Conservation (phyloP, 1,140 invertebrate genomes). For the Drosophila nebulosa region DNA sequence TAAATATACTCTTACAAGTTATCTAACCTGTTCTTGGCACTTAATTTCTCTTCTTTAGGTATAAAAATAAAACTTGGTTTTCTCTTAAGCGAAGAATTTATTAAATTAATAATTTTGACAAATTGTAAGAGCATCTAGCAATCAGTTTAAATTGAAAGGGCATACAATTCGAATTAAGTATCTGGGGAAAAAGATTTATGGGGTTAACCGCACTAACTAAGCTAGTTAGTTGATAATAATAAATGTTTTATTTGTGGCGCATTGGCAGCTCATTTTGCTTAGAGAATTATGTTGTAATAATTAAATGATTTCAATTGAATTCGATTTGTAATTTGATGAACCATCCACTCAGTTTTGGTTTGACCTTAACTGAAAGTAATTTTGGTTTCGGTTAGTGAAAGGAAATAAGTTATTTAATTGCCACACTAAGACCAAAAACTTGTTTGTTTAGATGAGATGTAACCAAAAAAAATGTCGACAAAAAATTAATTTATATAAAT, state of each 20-base stretch:
- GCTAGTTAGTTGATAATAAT: neutral
- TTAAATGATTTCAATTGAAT: neutral
- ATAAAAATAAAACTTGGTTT: too few relatives aligned
- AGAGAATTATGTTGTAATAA: neutral
- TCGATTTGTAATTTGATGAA: neutral
- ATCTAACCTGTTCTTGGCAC: too few relatives aligned
- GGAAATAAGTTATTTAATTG: constrained; percentile 1
- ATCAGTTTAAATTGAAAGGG: too few relatives aligned
- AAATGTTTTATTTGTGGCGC: neutral
- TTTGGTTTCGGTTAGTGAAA: neutral
- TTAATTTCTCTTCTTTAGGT: too few relatives aligned
- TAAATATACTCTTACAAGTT: too few relatives aligned
- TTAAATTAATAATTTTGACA: too few relatives aligned
- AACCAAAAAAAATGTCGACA: too few relatives aligned
- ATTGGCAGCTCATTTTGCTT: neutral
- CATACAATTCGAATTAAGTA: too few relatives aligned
- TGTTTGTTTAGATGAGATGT: constrained; percentile 9
- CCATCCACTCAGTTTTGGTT: neutral
- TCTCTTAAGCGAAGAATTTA: too few relatives aligned
- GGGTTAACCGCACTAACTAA: neutral
- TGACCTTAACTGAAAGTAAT: neutral
- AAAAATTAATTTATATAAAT: constrained; percentile 1
- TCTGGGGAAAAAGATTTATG: too few relatives aligned
- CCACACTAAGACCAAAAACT: neutral
- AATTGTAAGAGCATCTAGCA: too few relatives aligned